Evolutionary conservation across 2,113 vertebrate genomes (phyloP), one percentile per base, ranked within the genome.

Genomic region (Verasper variegatus): DNA sequence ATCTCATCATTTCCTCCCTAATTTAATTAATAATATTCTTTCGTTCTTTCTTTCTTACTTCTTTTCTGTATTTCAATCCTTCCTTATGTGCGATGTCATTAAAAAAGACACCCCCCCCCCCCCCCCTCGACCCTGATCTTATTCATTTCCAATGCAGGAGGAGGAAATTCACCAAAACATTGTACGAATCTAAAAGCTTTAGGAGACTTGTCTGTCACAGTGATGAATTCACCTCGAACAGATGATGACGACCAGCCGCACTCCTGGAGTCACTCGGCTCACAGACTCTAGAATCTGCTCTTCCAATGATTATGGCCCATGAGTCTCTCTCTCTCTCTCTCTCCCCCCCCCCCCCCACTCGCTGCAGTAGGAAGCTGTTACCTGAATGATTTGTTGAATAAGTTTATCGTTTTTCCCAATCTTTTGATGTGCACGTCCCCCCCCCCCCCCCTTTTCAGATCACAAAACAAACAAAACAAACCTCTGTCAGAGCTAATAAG

Each of bases 371-470:
- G 72, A 66, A 61, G 61, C 58, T 66, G 71, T 88, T 86, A 81
- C 76, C 70, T 71, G 75, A 60, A 74, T 71, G 76, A 83, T 76
- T 81, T 23, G 54, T 87, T 81, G 83, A 90, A 83, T 78, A 83
- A 82, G 67, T 83, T 79, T 42, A 76, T 76, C 31, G 0, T 78
- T 58, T 78, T 58, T 78, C 58, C 15, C 65, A 78, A 31, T 55
- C 85, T 89, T 92, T 92, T 91, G 90, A 93, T 91, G 91, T 88
- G 56, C 51, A 3, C 21, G 54, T 83, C 27, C 27, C 27, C 27
- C 27, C 27, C 27, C 27, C 27, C 49, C 47, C 54, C 31, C 35
- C 26, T 52, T 84, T 77, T 73, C 65, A 81, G 69, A 73, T 83
- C 24, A 51, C 47, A 18, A 40, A 40, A 37, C 26, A 27, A 27